Conservation (phyloP, 2,113 vertebrate species). For the Lepus europaeus region DNA sequence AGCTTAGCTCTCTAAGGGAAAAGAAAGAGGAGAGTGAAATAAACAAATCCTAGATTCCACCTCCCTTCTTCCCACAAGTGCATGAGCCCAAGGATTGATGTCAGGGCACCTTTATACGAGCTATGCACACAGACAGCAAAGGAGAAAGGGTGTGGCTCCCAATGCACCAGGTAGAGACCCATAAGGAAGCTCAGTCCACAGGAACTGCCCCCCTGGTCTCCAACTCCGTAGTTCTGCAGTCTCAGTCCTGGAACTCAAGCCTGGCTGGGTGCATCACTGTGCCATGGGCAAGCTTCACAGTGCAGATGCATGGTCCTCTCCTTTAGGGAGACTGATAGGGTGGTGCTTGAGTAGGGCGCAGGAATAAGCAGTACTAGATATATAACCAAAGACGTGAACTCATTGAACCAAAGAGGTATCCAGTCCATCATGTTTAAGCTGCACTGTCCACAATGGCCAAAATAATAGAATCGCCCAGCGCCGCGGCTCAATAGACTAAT, state of each 20-base stretch:
- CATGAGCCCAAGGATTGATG: background rate
- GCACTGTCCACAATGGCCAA: no score
- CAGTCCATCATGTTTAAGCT: no score
- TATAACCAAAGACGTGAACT: no score
- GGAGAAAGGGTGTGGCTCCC: background rate
- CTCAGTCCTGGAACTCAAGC: background rate
- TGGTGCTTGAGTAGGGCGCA: background rate
- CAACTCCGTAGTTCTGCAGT: accelerated
- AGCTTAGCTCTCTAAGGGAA: background rate
- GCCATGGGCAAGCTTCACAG: background rate
- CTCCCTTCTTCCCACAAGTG: background rate
- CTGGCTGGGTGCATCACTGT: background rate
- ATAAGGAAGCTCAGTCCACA: background rate
- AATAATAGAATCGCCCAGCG: no score
- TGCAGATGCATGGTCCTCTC: background rate
- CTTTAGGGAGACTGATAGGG: background rate
- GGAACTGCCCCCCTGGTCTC: accelerated
- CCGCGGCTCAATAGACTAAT: no score
- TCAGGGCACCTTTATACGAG: background rate
- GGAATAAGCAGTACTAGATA: no score
- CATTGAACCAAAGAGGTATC: no score
- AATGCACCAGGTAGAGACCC: background rate
- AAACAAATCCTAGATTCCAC: background rate
- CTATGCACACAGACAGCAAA: background rate
- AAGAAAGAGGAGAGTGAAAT: background rate